A percentile compares a stretch with the other conserved stretches of the same genome.
Evolutionary conservation across 2,888 invertebrate species (phyloP).

Genomic region (Idaea biselata): DNA sequence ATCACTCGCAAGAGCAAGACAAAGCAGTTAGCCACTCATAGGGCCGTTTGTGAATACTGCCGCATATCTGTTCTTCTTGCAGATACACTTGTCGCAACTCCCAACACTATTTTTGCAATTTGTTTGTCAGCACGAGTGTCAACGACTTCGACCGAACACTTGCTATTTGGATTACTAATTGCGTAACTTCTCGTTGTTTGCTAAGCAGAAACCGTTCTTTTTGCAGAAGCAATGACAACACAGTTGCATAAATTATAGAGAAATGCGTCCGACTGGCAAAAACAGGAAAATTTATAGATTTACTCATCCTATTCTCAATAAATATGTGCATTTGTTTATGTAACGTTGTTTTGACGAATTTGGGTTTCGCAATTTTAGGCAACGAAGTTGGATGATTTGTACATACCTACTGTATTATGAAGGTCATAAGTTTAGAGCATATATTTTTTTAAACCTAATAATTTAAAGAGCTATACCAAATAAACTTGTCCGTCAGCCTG

Average conservation of each 20-base stretch:
- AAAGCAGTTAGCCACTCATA: too few relatives aligned
- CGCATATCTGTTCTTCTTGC: not conserved
- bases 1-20: too few relatives aligned
- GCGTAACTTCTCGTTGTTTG: slow-evolving; percentile 12
- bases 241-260: slow-evolving; percentile 16
- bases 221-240: slow-evolving; percentile 12
- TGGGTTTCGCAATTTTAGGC: not conserved
- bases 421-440: not conserved
- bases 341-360: slow-evolving; percentile 6
- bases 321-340: slow-evolving; percentile 13
- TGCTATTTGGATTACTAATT: slow-evolving; percentile 10
- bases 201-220: slow-evolving; percentile 13
- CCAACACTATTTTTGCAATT: slow-evolving; percentile 3
- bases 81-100: not conserved
- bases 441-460: not conserved
- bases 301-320: slow-evolving; percentile 19
- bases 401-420: not conserved
- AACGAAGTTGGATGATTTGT: not conserved
- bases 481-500: too few relatives aligned
- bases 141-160: slow-evolving; percentile 14
- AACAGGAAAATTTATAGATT: slow-evolving; percentile 24
- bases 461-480: too few relatives aligned
- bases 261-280: slow-evolving; percentile 16
- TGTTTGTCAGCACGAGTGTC: slow-evolving; percentile 11
- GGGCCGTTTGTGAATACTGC: not conserved